Evolutionary conservation across 1,140 invertebrate genomes (phyloP).

Genomic region (Polyergus mexicanus): DNA sequence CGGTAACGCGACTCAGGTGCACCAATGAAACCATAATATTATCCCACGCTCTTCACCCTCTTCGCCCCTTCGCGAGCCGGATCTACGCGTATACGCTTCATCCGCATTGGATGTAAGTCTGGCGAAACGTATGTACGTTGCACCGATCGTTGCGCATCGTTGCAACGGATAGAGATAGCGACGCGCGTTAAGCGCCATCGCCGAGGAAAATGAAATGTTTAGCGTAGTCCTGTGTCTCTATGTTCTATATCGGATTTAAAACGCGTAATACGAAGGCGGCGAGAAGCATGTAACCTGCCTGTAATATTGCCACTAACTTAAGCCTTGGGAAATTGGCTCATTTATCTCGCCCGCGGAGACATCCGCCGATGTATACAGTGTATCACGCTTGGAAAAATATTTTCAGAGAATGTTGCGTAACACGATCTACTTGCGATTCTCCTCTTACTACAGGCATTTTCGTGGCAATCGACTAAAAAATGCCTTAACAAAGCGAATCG

Average conservation of each 20-base stretch:
- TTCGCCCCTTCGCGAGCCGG: conserved; percentile 27
- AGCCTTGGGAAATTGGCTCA: conserved; percentile 83
- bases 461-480: neutral
- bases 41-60: conserved; percentile 75
- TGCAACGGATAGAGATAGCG: conserved; percentile 44
- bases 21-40: conserved; percentile 78
- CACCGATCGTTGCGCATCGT: neutral
- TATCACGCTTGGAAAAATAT: conserved; percentile 71
- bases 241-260: conserved; percentile 2
- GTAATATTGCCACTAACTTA: conserved; percentile 82
- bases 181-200: conserved; percentile 56
- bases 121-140: conserved; percentile 6
- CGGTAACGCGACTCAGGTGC: conserved; percentile 72
- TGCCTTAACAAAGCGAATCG: neutral
- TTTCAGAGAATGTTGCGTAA: neutral
- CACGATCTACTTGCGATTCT: neutral
- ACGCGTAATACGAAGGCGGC: neutral
- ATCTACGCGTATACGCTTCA: conserved; percentile 1
- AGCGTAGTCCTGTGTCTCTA: neutral
- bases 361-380: conserved; percentile 38
- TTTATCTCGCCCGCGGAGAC: conserved; percentile 79
- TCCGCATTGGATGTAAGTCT: conserved; percentile 11
- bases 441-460: neutral
- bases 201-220: conserved; percentile 48
- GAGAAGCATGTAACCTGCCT: conserved; percentile 47